Base-by-base conservation (phyloP, 2,113 vertebrate species). In the Sterna hirundo region DNA sequence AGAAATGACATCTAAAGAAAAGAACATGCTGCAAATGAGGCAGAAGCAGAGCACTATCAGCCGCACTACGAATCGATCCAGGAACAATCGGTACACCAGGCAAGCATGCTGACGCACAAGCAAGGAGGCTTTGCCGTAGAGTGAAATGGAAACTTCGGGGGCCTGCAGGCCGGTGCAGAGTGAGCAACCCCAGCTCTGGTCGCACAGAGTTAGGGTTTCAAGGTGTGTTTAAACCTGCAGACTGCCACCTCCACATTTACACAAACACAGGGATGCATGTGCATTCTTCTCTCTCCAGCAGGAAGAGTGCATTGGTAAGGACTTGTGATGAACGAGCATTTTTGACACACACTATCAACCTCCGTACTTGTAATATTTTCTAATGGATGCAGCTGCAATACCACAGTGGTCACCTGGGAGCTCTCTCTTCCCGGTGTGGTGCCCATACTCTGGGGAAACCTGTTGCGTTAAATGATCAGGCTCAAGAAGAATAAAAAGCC, bases 1-100 rank as follows among this genome's bases (percentile, higher is more conserved):
- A 94, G 76, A 95, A 96, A 83, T 0, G 13, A 88, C 66, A 88
- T 62, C 65, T 71, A 93, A 94, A 90, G 64, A 88, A 82, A 86
- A 95, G 90, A 94, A 76, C 25, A 15, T n/a, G n/a, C 84, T 7
- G 3, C 1, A 72, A 72, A 89, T 65, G 57, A 96, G 75, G 81
- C 47, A 65, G 60, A 64, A 70, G 69, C 47, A 64, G 22, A 88
- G 61, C 64, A 71, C 68, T 44, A 92, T 13, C 49, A 75, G 88
- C 51, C 14, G 11, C 71, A 4, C 17, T 62, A 27, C 1, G 0
- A 90, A 92, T 12, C 1, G 22, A 66, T 72, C 42, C 93, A 95
- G 84, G 91, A 95, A 83, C 60, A 78, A 72, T 3, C 3, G 2
- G 54, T 23, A 44, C 1, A 14, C 38, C 71, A 82, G 42, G 40